Evolutionary conservation across 2,888 invertebrate species (phyloP).

Genomic region (Clistopyga incitator): DNA sequence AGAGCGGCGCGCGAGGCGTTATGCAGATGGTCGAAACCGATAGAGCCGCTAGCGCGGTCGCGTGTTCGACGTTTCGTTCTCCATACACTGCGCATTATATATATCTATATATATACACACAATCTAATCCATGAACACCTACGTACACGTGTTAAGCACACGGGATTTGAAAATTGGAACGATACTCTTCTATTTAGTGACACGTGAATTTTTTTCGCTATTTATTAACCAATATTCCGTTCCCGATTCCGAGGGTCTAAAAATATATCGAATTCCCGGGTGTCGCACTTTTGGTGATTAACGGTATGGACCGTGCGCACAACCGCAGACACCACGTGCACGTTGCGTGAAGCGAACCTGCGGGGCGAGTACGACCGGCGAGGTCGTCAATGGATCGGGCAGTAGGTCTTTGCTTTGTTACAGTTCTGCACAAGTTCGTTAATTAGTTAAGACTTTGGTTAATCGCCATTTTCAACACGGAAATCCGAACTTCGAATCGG

Average conservation of each 20-base stretch:
- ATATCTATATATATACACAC: background rate
- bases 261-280: background rate
- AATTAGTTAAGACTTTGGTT: background rate
- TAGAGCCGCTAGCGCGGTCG: slow-evolving; percentile 60
- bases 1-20: slow-evolving; percentile 60
- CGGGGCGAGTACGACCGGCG: background rate
- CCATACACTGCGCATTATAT: background rate
- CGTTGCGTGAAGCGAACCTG: slow-evolving; percentile 1
- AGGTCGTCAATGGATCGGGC: background rate
- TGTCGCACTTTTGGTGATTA: background rate
- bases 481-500: background rate
- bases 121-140: background rate
- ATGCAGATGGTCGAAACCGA: slow-evolving; percentile 68
- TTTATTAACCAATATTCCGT: background rate
- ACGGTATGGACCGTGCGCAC: background rate
- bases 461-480: background rate
- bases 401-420: background rate
- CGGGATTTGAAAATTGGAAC: background rate
- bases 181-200: background rate
- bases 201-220: background rate
- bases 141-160: background rate
- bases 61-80: slow-evolving; percentile 59
- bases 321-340: slow-evolving; percentile 5
- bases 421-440: background rate
- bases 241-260: background rate